phyloP scores from a whole-genome alignment of 2,888 invertebrate species.

The Parnassius apollo region DNA sequence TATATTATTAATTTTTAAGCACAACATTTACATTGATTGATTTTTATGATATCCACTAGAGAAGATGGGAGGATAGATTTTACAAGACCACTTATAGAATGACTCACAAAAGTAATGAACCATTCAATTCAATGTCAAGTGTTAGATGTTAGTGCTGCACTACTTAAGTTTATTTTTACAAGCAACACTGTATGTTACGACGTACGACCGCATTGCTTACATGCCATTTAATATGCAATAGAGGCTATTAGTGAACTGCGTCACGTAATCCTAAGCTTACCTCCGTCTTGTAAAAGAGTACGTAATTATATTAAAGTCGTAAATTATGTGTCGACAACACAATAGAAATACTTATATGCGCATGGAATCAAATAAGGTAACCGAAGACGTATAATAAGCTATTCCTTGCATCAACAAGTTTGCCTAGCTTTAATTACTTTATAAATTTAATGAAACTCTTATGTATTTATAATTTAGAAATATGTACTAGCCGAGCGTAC shows the following conservation, averaged over 20 bases:
- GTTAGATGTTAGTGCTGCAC: slow-evolving; percentile 21
- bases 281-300: slow-evolving; percentile 18
- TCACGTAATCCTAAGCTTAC: slow-evolving; percentile 18
- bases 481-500: no score
- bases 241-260: slow-evolving; percentile 14
- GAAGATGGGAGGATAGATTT: no score
- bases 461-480: no score
- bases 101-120: slow-evolving; percentile 17
- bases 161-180: slow-evolving; percentile 22
- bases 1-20: no score
- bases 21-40: no score
- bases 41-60: no score
- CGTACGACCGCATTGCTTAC: slow-evolving; percentile 30
- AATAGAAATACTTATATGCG: slow-evolving; percentile 17
- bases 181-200: not conserved
- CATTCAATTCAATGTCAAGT: slow-evolving; percentile 28
- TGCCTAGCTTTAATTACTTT: slow-evolving; percentile 4
- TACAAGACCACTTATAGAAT: not conserved
- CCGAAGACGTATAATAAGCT: slow-evolving; percentile 3
- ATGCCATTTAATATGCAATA: slow-evolving; percentile 29
- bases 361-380: slow-evolving; percentile 14
- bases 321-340: slow-evolving; percentile 21
- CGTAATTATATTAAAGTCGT: slow-evolving; percentile 23
- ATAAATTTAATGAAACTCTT: not conserved
- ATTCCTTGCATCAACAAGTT: slow-evolving; percentile 1